Evolutionary conservation across 2,113 vertebrate genomes (phyloP).

Genomic region (Romanogobio albipinnatus): DNA sequence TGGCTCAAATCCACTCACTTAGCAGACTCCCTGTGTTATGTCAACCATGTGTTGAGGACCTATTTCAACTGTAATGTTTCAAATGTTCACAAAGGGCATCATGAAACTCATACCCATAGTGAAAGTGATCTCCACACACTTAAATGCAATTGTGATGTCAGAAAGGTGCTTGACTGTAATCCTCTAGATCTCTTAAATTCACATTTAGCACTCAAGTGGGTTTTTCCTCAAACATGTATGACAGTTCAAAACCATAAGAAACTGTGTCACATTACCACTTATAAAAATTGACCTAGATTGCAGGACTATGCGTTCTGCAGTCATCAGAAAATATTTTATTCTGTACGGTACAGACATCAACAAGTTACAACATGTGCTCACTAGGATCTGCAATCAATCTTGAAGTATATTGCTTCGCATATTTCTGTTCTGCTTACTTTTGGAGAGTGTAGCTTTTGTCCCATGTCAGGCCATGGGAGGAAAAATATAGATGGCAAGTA

Average conservation of each 20-base stretch:
- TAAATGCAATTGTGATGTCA: not conserved
- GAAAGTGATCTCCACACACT: not conserved
- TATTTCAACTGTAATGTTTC: not conserved
- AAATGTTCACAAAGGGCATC: not conserved
- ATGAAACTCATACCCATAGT: not conserved
- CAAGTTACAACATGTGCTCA: not conserved
- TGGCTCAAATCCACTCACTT: not conserved
- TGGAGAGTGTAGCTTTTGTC: slow-evolving; percentile 32
- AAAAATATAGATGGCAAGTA: not conserved
- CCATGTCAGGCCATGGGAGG: slow-evolving; percentile 42
- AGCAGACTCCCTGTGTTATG: not conserved
- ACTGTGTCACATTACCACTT: not conserved
- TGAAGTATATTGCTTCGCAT: slow-evolving; percentile 4
- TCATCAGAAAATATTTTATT: not conserved
- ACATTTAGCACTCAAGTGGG: not conserved
- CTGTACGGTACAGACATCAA: not conserved
- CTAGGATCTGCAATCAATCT: slow-evolving; percentile 2
- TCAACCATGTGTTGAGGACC: not conserved
- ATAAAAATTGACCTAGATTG: not conserved
- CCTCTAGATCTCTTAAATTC: not conserved
- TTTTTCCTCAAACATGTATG: not conserved
- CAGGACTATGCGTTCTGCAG: not conserved
- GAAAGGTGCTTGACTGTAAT: not conserved
- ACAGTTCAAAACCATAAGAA: not conserved
- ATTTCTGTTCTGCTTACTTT: slow-evolving; percentile 48